Base-by-base conservation (phyloP, 2,888 invertebrate species). In the Sarcophaga caerulescens region DNA sequence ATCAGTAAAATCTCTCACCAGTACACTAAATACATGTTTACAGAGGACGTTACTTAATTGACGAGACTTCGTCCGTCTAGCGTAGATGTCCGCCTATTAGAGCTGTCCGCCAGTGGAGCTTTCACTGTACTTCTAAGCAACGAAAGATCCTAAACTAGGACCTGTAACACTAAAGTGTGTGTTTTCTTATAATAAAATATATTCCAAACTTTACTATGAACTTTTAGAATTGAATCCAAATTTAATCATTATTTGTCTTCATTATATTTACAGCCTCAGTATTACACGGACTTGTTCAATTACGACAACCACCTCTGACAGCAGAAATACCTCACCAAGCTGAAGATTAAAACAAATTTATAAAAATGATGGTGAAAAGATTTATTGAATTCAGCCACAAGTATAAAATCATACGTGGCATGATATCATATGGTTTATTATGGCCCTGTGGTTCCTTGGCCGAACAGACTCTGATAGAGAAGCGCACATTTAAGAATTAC, bases 361-460 rank as follows among this genome's bases (percentile, higher is more conserved):
- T 8, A 21, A 82, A 81, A 84, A 85, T 85, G 83, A 91, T 92
- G 90, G 90, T 94, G 65, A 92, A 93, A 76, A 93, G 91, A 89
- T 90, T 94, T 35, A 89, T 93, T 14, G 92, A 93, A 88, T 92
- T 94, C 66, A 91, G 93, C 65, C 92, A 92, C 81, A 94, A 94
- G 88, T 94, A 95, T 87, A 94, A 94, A 79, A 91, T 95, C 8
- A 89, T 94, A 5, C 92, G 95, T 76, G 95, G 95, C 74, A 95
- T 95, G 94, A 90, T 94, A 17, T 94, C 95, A 4, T 95, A 95
- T 89, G 93, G 94, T 0, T 90, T 94, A 1, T 93, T 95, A 65
- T 95, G 95, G 95, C 95, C 95, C 8, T 92, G 94, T 17, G 95
- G 95, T 44, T 94, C 94, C 89, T 90, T 95, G 66, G 91, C 94